Conservation (phyloP, 2,113 vertebrate species). For the cattle (Bos taurus) region DNA sequence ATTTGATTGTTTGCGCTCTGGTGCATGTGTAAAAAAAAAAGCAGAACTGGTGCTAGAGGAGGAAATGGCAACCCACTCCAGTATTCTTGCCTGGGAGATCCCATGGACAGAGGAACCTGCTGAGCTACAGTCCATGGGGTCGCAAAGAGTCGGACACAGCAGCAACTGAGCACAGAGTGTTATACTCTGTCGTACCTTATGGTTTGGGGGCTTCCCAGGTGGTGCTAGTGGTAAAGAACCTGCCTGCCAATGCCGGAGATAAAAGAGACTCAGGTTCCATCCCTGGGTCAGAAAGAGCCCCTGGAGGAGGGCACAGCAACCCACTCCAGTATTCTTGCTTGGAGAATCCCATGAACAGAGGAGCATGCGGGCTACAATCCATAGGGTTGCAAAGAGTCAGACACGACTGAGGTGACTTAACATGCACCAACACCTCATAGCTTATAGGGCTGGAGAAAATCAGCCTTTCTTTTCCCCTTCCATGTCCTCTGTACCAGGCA, state of each 20-base stretch:
- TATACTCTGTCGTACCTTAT: background rate
- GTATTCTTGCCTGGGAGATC: background rate
- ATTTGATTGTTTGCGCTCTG: background rate
- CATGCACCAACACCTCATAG: background rate
- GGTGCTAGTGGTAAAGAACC: background rate
- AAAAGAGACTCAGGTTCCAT: background rate
- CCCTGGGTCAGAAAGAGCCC: background rate
- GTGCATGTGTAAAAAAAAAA: background rate
- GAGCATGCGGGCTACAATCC: background rate
- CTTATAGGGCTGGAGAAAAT: background rate
- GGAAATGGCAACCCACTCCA: background rate
- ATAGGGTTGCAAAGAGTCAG: background rate
- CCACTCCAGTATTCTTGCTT: background rate
- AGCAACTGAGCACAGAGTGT: background rate
- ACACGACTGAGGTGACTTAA: background rate
- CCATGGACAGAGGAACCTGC: background rate
- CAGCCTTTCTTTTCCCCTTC: background rate
- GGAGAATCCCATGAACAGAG: background rate
- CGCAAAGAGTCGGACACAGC: background rate
- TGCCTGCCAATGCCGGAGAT: background rate
- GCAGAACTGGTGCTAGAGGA: background rate
- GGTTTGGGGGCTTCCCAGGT: background rate
- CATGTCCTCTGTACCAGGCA: background rate
- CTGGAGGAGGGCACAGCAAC: background rate
- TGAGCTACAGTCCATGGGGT: background rate